These are phyloP conservation scores for Phoxinus dragarum DNA, from an alignment of 2,797 vertebrate genomes.

Conservation along the genomic window DNA sequence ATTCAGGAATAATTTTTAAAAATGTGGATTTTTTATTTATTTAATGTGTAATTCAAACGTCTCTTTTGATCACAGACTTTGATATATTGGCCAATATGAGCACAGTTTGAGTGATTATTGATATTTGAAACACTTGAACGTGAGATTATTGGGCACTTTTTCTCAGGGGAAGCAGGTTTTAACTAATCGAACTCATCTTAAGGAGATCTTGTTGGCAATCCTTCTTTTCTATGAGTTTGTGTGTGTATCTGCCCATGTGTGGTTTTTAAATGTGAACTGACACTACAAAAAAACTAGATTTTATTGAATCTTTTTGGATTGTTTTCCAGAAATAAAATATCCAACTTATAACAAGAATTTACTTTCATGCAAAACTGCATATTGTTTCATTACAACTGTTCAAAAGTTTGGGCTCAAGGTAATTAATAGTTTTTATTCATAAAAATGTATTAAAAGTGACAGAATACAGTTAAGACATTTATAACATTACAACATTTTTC, in stretches of 20 bases:
- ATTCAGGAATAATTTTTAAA: neutral
- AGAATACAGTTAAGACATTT: neutral
- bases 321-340: neutral
- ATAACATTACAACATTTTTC: too few relatives aligned
- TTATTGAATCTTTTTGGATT: neutral
- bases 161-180: neutral
- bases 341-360: neutral
- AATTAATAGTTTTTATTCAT: too few relatives aligned
- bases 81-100: neutral
- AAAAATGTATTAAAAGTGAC: neutral
- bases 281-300: neutral
- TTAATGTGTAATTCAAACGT: neutral
- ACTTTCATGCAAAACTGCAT: neutral
- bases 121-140: neutral
- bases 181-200: too few relatives aligned
- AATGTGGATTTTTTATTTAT: too few relatives aligned
- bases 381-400: neutral
- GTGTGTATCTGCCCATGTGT: slow-evolving; percentile 12
- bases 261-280: neutral
- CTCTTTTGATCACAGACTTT: neutral
- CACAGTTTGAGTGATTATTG: neutral
- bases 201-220: neutral
- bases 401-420: neutral
- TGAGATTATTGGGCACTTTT: neutral
- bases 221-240: slow-evolving; percentile 16